Evolutionary conservation across 2,113 vertebrate genomes (phyloP).

Genomic region (Pterocles burchelli): DNA sequence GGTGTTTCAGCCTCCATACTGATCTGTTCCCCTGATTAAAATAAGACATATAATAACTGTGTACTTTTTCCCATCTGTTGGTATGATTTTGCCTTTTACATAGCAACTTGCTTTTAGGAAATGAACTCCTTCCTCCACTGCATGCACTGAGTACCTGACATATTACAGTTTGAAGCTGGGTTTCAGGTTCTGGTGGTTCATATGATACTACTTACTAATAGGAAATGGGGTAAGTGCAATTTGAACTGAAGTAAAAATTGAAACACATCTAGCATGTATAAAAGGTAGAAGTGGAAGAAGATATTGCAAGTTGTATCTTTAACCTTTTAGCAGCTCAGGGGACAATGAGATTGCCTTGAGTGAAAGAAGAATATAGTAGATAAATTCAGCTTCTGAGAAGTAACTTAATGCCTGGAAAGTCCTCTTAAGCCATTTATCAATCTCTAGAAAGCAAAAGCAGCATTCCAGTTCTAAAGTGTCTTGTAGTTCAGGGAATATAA

Average conservation of each 20-base stretch:
- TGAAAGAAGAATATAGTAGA: not conserved
- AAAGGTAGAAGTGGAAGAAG: not conserved
- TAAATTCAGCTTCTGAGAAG: not conserved
- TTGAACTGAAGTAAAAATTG: not conserved
- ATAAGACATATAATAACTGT: rapidly evolving
- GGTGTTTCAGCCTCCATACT: not conserved
- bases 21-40: not conserved
- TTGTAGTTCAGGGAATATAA: not conserved
- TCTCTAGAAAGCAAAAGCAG: not conserved
- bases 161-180: not conserved
- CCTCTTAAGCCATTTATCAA: not conserved
- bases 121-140: not conserved
- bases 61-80: not conserved
- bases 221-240: not conserved
- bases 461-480: not conserved
- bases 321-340: not conserved
- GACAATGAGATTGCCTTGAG: too few relatives aligned
- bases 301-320: not conserved
- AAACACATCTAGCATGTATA: not conserved
- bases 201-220: not conserved
- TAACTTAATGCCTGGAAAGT: not conserved
- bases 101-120: not conserved
- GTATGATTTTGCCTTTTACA: not conserved
- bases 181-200: not conserved
- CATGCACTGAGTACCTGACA: rapidly evolving